These are phyloP conservation scores for Mizuhopecten yessoensis DNA, from an alignment of 1,140 invertebrate genomes.

Conservation along the genomic window DNA sequence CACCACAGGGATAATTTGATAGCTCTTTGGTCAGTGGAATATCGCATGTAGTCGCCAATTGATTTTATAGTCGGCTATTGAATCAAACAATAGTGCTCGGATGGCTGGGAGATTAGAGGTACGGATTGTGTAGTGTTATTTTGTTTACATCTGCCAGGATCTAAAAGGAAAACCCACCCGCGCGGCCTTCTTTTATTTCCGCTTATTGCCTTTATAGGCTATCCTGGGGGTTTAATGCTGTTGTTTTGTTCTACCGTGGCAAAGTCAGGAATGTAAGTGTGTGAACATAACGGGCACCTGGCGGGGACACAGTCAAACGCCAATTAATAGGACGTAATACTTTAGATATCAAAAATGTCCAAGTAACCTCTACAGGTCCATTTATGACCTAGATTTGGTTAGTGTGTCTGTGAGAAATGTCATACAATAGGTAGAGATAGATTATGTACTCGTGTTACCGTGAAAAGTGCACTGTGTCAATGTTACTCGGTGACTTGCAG, in stretches of 20 bases:
- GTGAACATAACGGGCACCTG: background rate
- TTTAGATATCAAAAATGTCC: background rate
- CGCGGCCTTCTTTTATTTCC: background rate
- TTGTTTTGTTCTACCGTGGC: background rate
- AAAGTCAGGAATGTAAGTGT: background rate
- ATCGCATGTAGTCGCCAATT: constrained; percentile 17
- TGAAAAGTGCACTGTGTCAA: background rate
- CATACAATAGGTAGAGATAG: background rate
- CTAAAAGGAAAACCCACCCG: constrained; percentile 20
- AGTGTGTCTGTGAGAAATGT: background rate
- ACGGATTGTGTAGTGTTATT: background rate
- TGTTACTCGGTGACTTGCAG: constrained; percentile 22
- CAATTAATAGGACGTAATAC: constrained; percentile 9
- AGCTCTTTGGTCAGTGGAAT: constrained; percentile 18
- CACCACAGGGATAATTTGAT: constrained; percentile 33
- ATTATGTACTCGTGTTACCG: background rate
- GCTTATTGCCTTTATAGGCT: background rate
- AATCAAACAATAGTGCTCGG: background rate
- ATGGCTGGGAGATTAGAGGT: background rate
- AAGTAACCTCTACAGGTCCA: background rate
- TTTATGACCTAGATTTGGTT: background rate
- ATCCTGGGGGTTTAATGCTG: background rate
- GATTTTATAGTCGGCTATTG: background rate
- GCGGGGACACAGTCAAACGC: background rate
- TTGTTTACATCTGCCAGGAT: background rate